Evolutionary conservation across 2,113 vertebrate genomes (phyloP), one percentile per base, ranked within the genome.

Genomic region (Macaca mulatta): DNA sequence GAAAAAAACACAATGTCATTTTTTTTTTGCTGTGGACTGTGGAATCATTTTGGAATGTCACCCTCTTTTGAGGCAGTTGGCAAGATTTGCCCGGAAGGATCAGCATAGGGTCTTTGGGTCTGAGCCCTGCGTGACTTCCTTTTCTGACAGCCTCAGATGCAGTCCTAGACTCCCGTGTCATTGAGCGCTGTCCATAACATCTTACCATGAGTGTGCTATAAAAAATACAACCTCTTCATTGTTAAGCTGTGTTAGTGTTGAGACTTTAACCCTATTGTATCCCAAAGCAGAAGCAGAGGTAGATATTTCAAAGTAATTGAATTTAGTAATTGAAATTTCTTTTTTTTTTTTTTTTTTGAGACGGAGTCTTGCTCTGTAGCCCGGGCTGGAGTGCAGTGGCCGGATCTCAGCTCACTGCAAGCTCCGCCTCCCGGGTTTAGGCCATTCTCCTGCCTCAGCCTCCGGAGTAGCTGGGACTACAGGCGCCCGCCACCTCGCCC

Each of bases 251-350:
- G n/a, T 69, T 14, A 25, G 50, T 4, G 22, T 43, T 35, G 45
- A 10, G 61, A 88, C 52, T 27, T 72, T 92, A 35, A 69, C 88
- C 70, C 74, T 40, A 0, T 48, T 52, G 74, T 90, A 48, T 81
- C 69, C 83, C 90, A 94, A 30, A 64, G 92, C 81, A 43, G 82
- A 91, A n/a, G 59, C 43, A 55, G 45, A 67, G 64, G 10, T 52
- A 90, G 48, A 30, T 43, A 35, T 90, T 91, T 92, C 88, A 90
- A n/a, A 91, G 87, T 78, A 77, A 84, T 35, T 43, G 94, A 88
- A 67, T 93, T 93, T 64, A 94, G 43, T 92, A 78, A 94, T 69
- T 90, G 93, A 94, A 85, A 94, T 82, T 95, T 94, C 75, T 40
- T 40, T 40, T 40, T 40, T 40, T 40, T 40, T 40, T 40, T 40